Base-by-base conservation (phyloP, 2,888 invertebrate species). In the Paralinhomoeus sp. region DNA sequence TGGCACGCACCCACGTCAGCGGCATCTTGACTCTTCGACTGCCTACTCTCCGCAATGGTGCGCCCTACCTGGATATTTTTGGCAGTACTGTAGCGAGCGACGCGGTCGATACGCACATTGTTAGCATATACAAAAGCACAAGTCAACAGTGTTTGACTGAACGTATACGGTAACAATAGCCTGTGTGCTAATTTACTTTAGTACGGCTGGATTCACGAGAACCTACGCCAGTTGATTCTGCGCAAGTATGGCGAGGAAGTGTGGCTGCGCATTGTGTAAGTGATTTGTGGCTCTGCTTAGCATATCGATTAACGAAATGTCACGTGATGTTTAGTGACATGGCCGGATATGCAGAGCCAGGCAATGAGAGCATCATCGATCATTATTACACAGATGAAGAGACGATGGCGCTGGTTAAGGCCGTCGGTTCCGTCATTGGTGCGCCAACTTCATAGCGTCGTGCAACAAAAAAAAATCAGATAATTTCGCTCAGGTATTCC, bases 401-500 rank as follows among this genome's bases (percentile, higher is more conserved):
- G 12, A 43, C 41, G n/a, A 33, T 31, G 17, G 7, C 24, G n/a
- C 31, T 45, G 15, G 45, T 43, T 3, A 45, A 37, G 31, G 45
- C 42, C 3, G 31, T 43, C 15, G 22, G 43, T 15, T n/a, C n/a
- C 2, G 34, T 37, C 20, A 22, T 45, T 18, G 45, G 45, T 43
- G 17, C 9, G 41, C 3, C 20, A 5, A 7, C 7, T 3, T 38
- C 2, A 43, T 27, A 9, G n/a, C 23, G 2, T 9, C 12, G 9
- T 41, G 3, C 3, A 21, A 22, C 5, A 38, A 38, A 38, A 41
- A 41, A n/a, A 23, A 24, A 33, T 39, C 13, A 18, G 24, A 2
- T 15, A 27, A 23, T 42, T 13, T 13, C n/a, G n/a, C n/a, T 27
- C 18, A 53, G 55, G 53, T 23, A 57, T 58, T 41, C 55, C 57